Evolutionary conservation across 2,888 invertebrate genomes (phyloP), one percentile per base, ranked within the genome.

Genomic region (Cheilosia vernalis): DNA sequence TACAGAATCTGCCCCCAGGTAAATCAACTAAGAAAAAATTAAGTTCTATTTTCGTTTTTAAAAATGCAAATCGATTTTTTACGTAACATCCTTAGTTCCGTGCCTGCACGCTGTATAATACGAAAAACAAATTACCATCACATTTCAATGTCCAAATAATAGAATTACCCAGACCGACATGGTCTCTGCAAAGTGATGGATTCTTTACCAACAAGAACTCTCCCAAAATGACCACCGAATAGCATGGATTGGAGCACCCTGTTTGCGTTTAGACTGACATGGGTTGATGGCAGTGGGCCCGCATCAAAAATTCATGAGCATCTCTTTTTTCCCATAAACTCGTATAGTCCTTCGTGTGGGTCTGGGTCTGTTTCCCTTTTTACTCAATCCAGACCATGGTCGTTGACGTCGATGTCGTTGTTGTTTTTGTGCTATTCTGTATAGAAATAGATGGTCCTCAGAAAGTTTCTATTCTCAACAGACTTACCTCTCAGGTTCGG

Each of bases 251-350:
- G 61, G 73, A 51, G 69, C 44, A 79, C 79, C 67, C 66, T 67
- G 49, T 42, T 83, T 37, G 61, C 55, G 66, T 66, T 61, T 42
- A 60, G 24, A 67, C 63, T 74, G 79, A 83, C 83, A 83, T 37
- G 79, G 83, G 79, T 73, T 73, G 67, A 51, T 63, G n/a, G 67
- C 30, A 63, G 73, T 69, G 55, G 69, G 83, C 83, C 79, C 73
- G 49, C 73, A 83, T 83, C 78, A 83, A 83, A 83, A 51, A 83
- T 83, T 74, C 83, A 83, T 83, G 73, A 63, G 79, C 47, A 64
- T 70, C 44, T 49, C 69, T 61, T 40, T 21, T 76, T 51, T 70
- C 70, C n/a, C 49, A 30, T 30, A 30, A 9, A 9, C 30, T 30
- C 30, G 30, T 44, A 15, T 56, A 21, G 13, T 42, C 27, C 17